Base-by-base conservation (phyloP, 2,113 vertebrate species). In the Chitala chitala region DNA sequence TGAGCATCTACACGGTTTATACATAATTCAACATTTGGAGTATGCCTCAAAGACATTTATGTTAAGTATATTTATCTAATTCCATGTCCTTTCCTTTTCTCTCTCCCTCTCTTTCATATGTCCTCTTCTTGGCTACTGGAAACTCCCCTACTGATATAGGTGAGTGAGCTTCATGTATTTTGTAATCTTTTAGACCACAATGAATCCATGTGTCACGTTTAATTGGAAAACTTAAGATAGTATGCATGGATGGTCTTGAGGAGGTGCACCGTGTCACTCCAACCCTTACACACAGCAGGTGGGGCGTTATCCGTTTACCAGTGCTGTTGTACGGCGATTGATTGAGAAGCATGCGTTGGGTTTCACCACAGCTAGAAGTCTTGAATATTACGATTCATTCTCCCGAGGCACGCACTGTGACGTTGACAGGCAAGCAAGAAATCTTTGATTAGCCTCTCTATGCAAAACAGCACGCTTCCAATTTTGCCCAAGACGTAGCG, bases 91-190 rank as follows among this genome's bases (percentile, higher is more conserved):
- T 26, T 66, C 17, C 38, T 15, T 74, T 69, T 56, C 42, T 33
- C 73, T 46, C 9, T 44, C 29, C 72, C 10, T 5, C 56, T 69
- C 56, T 44, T 66, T 44, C 61, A 64, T 75, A 1, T 76, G 26
- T 78, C 58, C 73, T 9, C 65, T 69, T 72, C 13, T 1, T 10
- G 1, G 44, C 26, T 59, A 51, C 68, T 12, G 76, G 17, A 1
- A 24, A 59, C 17, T 50, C 40, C 31, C 75, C 56, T 79, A 29
- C 1, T 74, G 76, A 20, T 61, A 59, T 69, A 89, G 89, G 88
- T 89, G 83, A 90, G 88, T 82, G 76, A 66, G 20, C 74, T 61
- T 64, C 50, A 29, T 68, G 10, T 50, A n/a, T 22, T 8, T 50
- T 26, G 8, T 9, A 24, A 53, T 69, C 8, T 7, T 55, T 5